These are phyloP conservation scores for Lipotes vexillifer DNA, from an alignment of 2,113 vertebrate species.

Conservation along the genomic window DNA sequence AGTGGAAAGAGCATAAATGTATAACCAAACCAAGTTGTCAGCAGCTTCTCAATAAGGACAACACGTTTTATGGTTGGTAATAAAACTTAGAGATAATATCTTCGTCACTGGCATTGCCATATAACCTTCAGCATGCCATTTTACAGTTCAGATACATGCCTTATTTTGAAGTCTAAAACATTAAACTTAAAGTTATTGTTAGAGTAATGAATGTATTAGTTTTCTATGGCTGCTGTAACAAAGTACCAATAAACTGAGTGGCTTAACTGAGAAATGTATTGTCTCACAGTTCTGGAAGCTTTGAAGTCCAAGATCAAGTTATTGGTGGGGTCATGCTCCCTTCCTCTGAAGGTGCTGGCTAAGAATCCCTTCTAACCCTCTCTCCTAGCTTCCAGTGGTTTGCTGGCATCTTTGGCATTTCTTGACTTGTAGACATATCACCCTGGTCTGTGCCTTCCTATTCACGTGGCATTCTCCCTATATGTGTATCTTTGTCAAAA, in stretches of 20 bases:
- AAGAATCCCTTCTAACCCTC: not conserved
- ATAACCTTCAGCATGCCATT: not conserved
- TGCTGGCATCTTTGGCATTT: not conserved
- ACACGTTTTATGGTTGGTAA: not conserved
- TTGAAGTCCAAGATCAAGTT: not conserved
- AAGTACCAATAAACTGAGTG: not conserved
- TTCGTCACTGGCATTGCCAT: not conserved
- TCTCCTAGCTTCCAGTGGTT: not conserved
- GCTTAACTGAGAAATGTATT: not conserved
- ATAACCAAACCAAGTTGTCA: not conserved
- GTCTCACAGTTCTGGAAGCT: not conserved
- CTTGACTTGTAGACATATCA: not conserved
- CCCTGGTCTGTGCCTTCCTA: not conserved
- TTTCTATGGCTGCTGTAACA: not conserved
- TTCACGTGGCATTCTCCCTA: not conserved
- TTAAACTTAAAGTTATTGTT: not conserved
- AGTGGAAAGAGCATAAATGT: not conserved
- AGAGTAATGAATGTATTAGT: not conserved
- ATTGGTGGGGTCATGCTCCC: accelerated
- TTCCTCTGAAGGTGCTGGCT: not conserved
- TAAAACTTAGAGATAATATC: not conserved
- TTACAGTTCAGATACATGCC: not conserved
- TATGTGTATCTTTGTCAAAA: not conserved
- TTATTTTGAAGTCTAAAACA: constrained; percentile 18
- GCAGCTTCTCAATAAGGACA: not conserved